A percentile compares a stretch with the other conserved stretches of the same genome.
Conservation (phyloP, 2,113 vertebrate species). For the Heterotis niloticus region DNA sequence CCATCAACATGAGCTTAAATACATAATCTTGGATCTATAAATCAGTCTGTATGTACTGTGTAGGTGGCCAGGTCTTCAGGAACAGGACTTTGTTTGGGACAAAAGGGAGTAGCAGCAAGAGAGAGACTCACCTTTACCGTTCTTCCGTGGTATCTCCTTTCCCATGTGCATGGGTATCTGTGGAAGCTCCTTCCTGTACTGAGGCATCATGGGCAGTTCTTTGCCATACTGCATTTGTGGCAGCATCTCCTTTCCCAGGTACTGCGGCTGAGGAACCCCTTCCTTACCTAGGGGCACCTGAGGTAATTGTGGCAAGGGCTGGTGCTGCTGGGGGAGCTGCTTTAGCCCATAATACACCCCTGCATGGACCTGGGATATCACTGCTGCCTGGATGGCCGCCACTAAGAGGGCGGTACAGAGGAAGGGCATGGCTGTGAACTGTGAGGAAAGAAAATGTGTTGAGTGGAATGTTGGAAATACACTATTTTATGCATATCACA, state of each 20-base stretch:
- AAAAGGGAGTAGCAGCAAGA: neutral
- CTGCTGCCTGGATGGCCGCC: constrained; percentile 61
- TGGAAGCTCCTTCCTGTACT: constrained; percentile 86
- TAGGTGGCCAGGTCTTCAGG: no score
- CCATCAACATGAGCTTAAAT: no score
- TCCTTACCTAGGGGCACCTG: constrained; percentile 76
- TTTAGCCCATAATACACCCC: constrained; percentile 89
- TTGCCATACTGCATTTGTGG: constrained; percentile 82
- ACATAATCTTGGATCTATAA: no score
- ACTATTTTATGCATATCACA: neutral
- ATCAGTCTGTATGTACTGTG: no score
- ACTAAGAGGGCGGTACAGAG: constrained; percentile 57
- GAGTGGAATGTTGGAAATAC: neutral
- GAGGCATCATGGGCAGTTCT: constrained; percentile 77
- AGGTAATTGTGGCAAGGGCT: constrained; percentile 82
- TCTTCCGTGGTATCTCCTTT: constrained; percentile 81
- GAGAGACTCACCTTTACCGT: constrained; percentile 77
- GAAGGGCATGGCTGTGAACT: constrained; percentile 57
- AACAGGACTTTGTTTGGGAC: neutral
- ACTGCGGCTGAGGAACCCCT: constrained; percentile 71
- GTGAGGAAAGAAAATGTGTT: constrained; percentile 21
- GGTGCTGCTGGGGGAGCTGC: constrained; percentile 77
- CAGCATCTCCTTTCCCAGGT: constrained; percentile 81
- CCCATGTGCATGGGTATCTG: constrained; percentile 77
- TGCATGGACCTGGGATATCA: constrained; percentile 61